phyloP scores from a whole-genome alignment of 2,888 invertebrate species.

The Cheilosia variabilis region DNA sequence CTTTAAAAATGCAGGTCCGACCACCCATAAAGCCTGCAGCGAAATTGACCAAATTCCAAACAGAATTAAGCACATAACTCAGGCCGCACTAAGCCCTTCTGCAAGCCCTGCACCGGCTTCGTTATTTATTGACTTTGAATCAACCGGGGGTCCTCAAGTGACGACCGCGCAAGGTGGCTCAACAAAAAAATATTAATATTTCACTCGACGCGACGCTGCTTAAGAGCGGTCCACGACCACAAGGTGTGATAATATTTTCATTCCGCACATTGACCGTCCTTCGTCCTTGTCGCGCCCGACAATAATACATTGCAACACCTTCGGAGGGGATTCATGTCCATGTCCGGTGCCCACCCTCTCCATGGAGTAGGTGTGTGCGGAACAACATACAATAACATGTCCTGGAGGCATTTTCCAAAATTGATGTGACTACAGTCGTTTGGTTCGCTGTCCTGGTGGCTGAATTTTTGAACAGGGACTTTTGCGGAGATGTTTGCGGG shows the following conservation, averaged over 20 bases:
- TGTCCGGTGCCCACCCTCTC: not conserved
- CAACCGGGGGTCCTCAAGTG: constrained; percentile 53
- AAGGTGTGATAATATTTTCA: constrained; percentile 74
- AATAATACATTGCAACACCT: constrained; percentile 69
- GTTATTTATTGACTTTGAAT: constrained; percentile 73
- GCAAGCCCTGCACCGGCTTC: constrained; percentile 47
- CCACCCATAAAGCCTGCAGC: constrained; percentile 41
- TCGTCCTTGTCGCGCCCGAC: constrained; percentile 35
- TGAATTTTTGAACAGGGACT: constrained; percentile 71
- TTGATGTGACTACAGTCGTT: constrained; percentile 60
- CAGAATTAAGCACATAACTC: constrained; percentile 72
- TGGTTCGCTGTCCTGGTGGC: not conserved
- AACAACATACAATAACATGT: constrained; percentile 69
- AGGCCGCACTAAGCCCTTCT: constrained; percentile 43
- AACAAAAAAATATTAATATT: constrained; percentile 67
- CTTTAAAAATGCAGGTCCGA: not conserved
- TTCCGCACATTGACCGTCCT: constrained; percentile 63
- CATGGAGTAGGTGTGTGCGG: constrained; percentile 28
- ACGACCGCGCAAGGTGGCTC: constrained; percentile 35
- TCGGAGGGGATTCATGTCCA: not conserved
- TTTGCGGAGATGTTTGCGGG: constrained; percentile 74
- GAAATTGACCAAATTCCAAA: constrained; percentile 69
- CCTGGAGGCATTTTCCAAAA: constrained; percentile 74
- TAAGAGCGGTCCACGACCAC: constrained; percentile 24
- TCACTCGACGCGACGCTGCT: constrained; percentile 54